phyloP scores from a whole-genome alignment of 2,797 vertebrate species.

The Melopsittacus undulatus region DNA sequence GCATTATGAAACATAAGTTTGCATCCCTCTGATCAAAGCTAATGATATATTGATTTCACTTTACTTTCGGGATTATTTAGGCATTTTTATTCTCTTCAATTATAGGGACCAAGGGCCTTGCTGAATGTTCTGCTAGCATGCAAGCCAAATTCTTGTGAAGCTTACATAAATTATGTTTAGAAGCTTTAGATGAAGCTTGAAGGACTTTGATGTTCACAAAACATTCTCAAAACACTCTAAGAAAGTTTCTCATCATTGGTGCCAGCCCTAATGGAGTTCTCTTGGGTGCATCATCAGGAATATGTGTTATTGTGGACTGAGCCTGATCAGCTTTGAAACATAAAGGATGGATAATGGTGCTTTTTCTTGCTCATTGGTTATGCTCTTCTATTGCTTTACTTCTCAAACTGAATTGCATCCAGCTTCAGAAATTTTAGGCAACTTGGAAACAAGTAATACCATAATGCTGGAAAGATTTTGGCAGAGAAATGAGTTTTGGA shows the following conservation, averaged over 20 bases:
- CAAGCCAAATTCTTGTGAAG: background rate
- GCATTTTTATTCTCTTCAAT: background rate
- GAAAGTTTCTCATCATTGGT: background rate
- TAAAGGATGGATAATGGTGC: background rate
- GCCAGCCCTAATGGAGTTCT: background rate
- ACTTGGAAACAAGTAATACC: background rate
- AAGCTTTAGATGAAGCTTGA: background rate
- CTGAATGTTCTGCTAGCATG: background rate
- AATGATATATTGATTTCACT: background rate
- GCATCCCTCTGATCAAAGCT: background rate
- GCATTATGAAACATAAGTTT: background rate
- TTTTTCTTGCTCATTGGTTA: background rate
- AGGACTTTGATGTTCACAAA: background rate
- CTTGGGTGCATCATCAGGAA: accelerated
- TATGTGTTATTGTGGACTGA: background rate
- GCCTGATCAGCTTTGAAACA: background rate
- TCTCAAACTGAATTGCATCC: background rate
- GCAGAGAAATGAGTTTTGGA: background rate
- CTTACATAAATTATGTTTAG: background rate
- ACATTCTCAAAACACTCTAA: background rate
- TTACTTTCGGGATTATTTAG: background rate
- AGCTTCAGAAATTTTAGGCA: background rate
- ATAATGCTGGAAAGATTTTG: background rate
- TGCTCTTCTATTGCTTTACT: background rate
- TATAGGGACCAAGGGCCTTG: background rate